Conservation (phyloP, 2,113 vertebrate genomes). For the Burhinus bistriatus region DNA sequence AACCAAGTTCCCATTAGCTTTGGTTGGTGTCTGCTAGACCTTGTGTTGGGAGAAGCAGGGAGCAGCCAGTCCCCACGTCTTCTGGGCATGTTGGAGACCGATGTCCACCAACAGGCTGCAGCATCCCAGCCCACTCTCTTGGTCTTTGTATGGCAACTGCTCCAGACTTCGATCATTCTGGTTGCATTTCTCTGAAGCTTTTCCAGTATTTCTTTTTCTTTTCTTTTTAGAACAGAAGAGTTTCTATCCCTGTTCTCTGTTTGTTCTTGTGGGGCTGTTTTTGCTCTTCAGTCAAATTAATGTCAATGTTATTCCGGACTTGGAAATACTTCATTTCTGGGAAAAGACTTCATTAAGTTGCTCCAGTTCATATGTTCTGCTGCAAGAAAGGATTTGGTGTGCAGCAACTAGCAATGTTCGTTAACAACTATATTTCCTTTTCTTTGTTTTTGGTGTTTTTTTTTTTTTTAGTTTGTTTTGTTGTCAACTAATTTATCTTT, state of each 20-base stretch:
- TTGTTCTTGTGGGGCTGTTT: background rate
- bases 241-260: background rate
- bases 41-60: background rate
- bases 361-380: background rate
- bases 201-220: background rate
- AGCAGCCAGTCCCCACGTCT: background rate
- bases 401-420: background rate
- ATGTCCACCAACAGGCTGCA: background rate
- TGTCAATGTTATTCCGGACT: background rate
- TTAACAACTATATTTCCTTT: background rate
- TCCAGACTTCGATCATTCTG: background rate
- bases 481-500: background rate
- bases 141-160: background rate
- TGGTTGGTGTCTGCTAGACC: background rate
- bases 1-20: accelerated
- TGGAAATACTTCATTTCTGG: background rate
- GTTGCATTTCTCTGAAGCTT: background rate
- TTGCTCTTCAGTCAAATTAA: background rate
- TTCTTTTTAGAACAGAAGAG: background rate
- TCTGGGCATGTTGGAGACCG: accelerated
- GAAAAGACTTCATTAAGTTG: background rate
- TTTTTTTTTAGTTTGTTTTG: background rate
- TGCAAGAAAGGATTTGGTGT: background rate
- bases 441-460: background rate
- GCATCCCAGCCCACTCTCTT: background rate